Base-by-base conservation (phyloP, 2,797 vertebrate species). In the Chanos chanos region DNA sequence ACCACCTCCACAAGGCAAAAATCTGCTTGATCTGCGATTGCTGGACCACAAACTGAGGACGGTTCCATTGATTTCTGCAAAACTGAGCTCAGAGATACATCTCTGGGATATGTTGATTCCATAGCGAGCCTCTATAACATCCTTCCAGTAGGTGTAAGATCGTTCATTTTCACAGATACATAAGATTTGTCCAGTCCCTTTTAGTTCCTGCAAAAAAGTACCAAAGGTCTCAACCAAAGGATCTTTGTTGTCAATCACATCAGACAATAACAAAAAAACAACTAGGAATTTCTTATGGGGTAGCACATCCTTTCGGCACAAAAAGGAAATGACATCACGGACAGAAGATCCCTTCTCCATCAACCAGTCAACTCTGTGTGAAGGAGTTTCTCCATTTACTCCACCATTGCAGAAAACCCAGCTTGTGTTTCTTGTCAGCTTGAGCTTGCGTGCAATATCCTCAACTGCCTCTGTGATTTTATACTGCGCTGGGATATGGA, bases 401-500 rank as follows among this genome's bases (percentile, higher is more conserved):
- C 70, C 54, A 31, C 87, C 87, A 66, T 89, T 89, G 61, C 86
- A 89, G 54, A 85, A 85, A 2, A 87, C 66, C 87, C 85, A 89
- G 39, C 82, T 87, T 47, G 81, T 85, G 34, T 68, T 72, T 73
- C 51, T 78, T 5, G 80, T 82, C 68, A 85, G 67, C 64, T 84
- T 68, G 49, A 85, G 61, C 43, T 74, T 81, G 5, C 54, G 59
- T 21, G 28, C 79, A 60, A 82, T 85, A 47, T 77, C 79, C 31
- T 86, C 77, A 59, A 85, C 55, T 41, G 72, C 58, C 43, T 78
- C 80, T 10, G 76, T 85, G 10, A 87, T 84, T 83, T 85, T 87
- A 68, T 86, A 89, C 5, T 57, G 2, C 19, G 6, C 58, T 24
- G 76, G 82, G 51, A 56, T 74, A 74, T 86, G 83, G 15, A 4